phyloP scores from a whole-genome alignment of 2,797 vertebrate species.

The Botia almorhae region DNA sequence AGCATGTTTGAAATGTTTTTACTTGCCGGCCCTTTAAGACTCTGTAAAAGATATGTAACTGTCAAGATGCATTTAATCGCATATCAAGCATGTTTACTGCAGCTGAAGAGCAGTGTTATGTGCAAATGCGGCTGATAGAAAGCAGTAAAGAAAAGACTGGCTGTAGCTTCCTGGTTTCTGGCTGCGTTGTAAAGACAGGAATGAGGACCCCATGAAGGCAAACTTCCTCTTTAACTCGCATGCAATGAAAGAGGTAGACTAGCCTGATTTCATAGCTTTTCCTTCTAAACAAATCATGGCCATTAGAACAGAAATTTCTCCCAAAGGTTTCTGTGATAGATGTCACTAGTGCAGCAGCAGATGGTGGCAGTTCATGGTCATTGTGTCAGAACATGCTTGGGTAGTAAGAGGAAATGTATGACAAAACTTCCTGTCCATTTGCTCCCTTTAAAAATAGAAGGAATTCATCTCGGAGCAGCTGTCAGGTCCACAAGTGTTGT shows the following conservation, averaged over 20 bases:
- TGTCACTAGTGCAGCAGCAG: background rate
- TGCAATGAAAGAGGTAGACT: background rate
- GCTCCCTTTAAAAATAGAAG: slow-evolving; percentile 42
- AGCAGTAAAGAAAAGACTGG: slow-evolving; percentile 16
- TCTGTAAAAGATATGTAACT: background rate
- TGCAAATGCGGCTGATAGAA: background rate
- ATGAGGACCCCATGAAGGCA: slow-evolving; percentile 1
- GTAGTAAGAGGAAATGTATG: slow-evolving; percentile 40
- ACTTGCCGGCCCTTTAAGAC: background rate
- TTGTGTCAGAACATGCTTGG: slow-evolving; percentile 23
- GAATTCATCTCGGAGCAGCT: background rate
- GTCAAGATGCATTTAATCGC: background rate
- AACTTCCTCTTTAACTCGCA: slow-evolving; percentile 36
- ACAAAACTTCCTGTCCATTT: slow-evolving; percentile 37
- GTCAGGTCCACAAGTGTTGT: slow-evolving; percentile 22
- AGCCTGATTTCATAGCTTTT: background rate
- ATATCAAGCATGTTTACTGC: background rate
- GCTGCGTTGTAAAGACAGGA: slow-evolving; percentile 42
- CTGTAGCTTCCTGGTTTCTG: slow-evolving; percentile 46
- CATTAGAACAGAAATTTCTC: background rate
- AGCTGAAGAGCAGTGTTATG: background rate
- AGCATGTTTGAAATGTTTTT: background rate
- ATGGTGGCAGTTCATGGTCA: slow-evolving; percentile 1
- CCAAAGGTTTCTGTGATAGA: background rate
- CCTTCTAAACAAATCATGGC: slow-evolving; percentile 1